Percentiles rank a stretch among this genome's conserved stretches.
Evolutionary conservation across 2,797 vertebrate species (phyloP).

Genomic region (Bradypodion pumilum): DNA sequence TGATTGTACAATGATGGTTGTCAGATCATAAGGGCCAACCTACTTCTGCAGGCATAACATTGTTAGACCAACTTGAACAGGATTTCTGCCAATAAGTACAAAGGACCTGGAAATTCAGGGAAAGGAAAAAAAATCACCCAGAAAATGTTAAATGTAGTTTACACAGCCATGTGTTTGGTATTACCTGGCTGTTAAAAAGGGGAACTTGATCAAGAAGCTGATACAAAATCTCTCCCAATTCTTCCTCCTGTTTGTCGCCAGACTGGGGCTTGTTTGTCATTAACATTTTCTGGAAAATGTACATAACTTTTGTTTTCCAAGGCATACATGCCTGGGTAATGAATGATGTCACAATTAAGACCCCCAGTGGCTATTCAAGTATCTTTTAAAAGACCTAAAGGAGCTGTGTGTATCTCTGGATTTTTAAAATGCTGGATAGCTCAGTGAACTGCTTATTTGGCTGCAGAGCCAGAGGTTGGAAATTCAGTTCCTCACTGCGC

Average conservation of each 20-base stretch:
- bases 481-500: too few relatives aligned
- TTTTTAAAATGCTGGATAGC: too few relatives aligned
- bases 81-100: too few relatives aligned
- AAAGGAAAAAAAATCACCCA: background rate
- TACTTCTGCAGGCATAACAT: too few relatives aligned
- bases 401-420: background rate
- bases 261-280: background rate
- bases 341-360: constrained; percentile 18
- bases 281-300: constrained; percentile 73
- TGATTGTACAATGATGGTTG: too few relatives aligned
- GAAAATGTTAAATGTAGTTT: background rate
- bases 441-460: too few relatives aligned
- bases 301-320: constrained; percentile 79
- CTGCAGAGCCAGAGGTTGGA: too few relatives aligned
- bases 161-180: constrained; percentile 3
- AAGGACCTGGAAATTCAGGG: background rate
- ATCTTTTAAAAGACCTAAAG: background rate
- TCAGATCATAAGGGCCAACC: too few relatives aligned
- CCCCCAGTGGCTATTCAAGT: background rate
- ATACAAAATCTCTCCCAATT: constrained; percentile 74
- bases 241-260: constrained; percentile 62
- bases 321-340: constrained; percentile 69
- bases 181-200: constrained; percentile 80
- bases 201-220: constrained; percentile 81
- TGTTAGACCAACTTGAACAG: too few relatives aligned